phyloP scores from a whole-genome alignment of 2,888 invertebrate genomes.

The Noctua janthe region DNA sequence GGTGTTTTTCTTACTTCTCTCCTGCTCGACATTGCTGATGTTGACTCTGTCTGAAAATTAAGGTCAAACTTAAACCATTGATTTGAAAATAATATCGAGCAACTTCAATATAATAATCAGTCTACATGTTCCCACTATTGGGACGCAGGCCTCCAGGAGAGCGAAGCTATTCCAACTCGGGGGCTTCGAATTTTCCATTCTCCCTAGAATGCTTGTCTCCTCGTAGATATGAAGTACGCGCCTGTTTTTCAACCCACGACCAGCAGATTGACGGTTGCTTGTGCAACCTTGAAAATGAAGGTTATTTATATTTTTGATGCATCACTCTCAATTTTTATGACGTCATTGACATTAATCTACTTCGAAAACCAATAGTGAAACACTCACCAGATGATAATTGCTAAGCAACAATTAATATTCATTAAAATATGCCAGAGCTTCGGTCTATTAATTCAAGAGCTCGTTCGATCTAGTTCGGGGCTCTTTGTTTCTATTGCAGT shows the following conservation, averaged over 20 bases:
- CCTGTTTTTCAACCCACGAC: neutral
- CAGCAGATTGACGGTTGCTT: neutral
- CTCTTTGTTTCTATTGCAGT: constrained; percentile 56
- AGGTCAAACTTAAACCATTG: neutral
- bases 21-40: neutral
- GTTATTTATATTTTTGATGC: neutral
- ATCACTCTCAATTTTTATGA: no score
- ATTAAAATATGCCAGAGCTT: constrained; percentile 54
- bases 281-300: no score
- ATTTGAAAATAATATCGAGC: neutral
- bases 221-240: neutral
- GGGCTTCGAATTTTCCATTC: neutral
- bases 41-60: neutral
- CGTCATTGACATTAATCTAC: neutral
- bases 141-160: neutral
- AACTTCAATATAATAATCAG: neutral
- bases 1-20: neutral
- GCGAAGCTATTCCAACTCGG: neutral
- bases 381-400: constrained; percentile 48
- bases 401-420: constrained; percentile 66
- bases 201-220: neutral
- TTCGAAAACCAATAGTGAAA: constrained; percentile 54
- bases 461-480: constrained; percentile 42
- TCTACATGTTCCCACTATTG: neutral
- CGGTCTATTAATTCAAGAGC: constrained; percentile 53